These are phyloP conservation scores for Bursaphelenchus mucronatus DNA, from an alignment of 1,140 invertebrate species.

Conservation along the genomic window DNA sequence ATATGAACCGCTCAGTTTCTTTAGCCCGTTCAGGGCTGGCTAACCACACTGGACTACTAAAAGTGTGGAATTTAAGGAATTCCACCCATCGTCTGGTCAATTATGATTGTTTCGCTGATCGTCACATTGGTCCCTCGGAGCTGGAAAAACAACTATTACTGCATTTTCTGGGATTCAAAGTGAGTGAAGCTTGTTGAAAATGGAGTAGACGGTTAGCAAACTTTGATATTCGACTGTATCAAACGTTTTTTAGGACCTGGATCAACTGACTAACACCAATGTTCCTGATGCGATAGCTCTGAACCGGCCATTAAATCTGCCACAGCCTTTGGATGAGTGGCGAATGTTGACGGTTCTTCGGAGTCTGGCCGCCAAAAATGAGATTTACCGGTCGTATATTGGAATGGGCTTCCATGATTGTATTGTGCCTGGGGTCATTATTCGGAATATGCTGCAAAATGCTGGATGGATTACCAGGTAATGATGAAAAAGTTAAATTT, in stretches of 20 bases:
- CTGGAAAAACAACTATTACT: slow-evolving; percentile 59
- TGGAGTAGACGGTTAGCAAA: neutral
- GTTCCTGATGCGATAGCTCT: slow-evolving; percentile 54
- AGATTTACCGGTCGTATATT: slow-evolving; percentile 83
- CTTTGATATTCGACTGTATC: neutral
- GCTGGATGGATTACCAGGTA: slow-evolving; percentile 78
- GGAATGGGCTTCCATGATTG: slow-evolving; percentile 91
- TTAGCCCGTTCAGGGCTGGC: too few species aligned
- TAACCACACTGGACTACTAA: too few species aligned
- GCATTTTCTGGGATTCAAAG: slow-evolving; percentile 55
- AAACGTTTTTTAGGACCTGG: slow-evolving; percentile 42
- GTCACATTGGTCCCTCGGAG: slow-evolving; percentile 54
- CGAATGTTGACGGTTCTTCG: slow-evolving; percentile 54
- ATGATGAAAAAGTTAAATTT: neutral
- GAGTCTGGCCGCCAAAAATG: slow-evolving; percentile 47
- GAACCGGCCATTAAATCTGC: slow-evolving; percentile 40
- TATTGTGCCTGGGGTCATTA: slow-evolving; percentile 85
- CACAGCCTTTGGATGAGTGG: slow-evolving; percentile 51
- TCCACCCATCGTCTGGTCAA: slow-evolving; percentile 28
- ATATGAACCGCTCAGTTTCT: too few species aligned
- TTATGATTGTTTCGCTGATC: slow-evolving; percentile 56
- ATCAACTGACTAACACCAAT: slow-evolving; percentile 53
- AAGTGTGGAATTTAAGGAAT: too few species aligned
- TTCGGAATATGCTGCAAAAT: slow-evolving; percentile 97
- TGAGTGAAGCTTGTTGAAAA: slow-evolving; percentile 8